Base-by-base conservation (phyloP, 2,888 invertebrate genomes). In the Drosophila niveifrons region DNA sequence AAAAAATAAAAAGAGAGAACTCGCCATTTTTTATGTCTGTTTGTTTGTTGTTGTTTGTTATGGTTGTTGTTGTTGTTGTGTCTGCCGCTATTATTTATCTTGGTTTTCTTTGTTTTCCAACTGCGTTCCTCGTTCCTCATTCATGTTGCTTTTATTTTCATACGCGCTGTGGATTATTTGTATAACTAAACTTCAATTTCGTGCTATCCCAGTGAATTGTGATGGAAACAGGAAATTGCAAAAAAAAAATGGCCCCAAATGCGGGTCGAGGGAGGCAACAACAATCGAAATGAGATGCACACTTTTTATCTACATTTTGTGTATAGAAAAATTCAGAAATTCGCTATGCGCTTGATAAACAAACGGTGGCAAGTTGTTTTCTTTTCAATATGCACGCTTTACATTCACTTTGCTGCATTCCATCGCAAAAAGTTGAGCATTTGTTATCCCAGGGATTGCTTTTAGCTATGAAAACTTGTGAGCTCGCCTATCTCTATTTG, bases 161-260 rank as follows among this genome's bases (percentile, higher is more conserved):
- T 29, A 39, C 56, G 18, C 46, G 58, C 23, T 55, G 46, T 17
- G 68, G 64, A 68, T 75, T 78, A 70, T 78, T 70, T 76, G 79
- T 71, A 61, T 58, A 79, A 58, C 76, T 79, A 71, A 75, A 77
- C 76, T 77, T 75, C 80, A 77, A 79, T 79, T 79, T 72, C 61
- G 50, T 58, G 48, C 64, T 51, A 13, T 44, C 50, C 43, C 44
- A 34, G 31, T 44, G 63, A 34, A 58, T 50, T 51, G 48, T 51
- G 58, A 36, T 51, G 59, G 44, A 59, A 65, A 52, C 17, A 31
- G 52, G 51, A 51, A 62, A 47, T 56, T 55, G 46, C 17, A 34
- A 18, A 41, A 11, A 13, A 17, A 29, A 51, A 51, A 52, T 23
- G 36, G 51, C 23, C 7, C 9, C 18, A 56, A 13, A 34, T 18